phyloP scores from a whole-genome alignment of 1,140 invertebrate genomes.

The Drosophila asahinai region DNA sequence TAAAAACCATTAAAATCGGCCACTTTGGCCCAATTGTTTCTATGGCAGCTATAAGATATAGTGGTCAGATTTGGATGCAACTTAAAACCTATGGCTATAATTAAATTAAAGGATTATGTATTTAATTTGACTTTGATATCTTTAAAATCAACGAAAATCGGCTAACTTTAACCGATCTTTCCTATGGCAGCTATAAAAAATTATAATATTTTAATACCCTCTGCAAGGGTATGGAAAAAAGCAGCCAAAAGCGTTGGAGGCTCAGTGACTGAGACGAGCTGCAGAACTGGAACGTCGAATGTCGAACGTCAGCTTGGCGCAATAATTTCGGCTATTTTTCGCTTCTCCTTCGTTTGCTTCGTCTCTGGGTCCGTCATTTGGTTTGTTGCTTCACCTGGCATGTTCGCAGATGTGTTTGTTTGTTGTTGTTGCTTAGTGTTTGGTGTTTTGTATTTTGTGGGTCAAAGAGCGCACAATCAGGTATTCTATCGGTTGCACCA shows the following conservation, averaged over 20 bases:
- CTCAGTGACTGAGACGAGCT: conserved; percentile 29
- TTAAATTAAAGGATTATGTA: no score
- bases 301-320: conserved; percentile 64
- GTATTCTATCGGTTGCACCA: conserved; percentile 26
- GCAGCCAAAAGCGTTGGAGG: conserved; percentile 58
- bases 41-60: no score
- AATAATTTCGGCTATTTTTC: conserved; percentile 61
- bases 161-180: no score
- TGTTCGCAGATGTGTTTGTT: conserved; percentile 3
- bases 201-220: no score
- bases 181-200: no score
- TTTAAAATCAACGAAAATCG: no score
- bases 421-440: conserved; percentile 4
- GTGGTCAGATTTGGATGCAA: no score
- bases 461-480: conserved; percentile 45
- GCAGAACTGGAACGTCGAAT: conserved; percentile 73
- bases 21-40: background rate
- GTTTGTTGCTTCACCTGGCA: conserved; percentile 18
- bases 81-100: no score
- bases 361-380: conserved; percentile 12
- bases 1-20: no score
- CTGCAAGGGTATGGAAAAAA: conserved; percentile 17
- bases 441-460: conserved; percentile 45
- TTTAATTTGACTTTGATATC: no score
- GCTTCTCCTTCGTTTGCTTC: conserved; percentile 40